These are phyloP conservation scores for Eurytoma californica DNA, from an alignment of 2,888 invertebrate genomes.

Conservation along the genomic window DNA sequence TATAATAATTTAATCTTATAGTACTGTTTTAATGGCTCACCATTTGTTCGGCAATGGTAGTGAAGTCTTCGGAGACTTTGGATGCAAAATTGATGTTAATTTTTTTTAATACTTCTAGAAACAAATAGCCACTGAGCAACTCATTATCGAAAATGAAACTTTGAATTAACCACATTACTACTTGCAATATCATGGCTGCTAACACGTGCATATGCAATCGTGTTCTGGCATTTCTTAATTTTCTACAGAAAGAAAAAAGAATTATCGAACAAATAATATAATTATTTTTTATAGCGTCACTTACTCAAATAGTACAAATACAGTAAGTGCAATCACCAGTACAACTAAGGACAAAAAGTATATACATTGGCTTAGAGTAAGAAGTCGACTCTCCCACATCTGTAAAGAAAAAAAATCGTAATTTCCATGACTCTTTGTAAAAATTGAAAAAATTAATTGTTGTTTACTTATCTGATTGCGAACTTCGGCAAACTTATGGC, in stretches of 20 bases:
- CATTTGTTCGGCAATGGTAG: slow-evolving; percentile 31
- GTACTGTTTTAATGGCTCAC: not conserved
- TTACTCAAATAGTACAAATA: slow-evolving; percentile 28
- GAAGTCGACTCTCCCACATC: slow-evolving; percentile 30
- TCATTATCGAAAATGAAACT: slow-evolving; percentile 31
- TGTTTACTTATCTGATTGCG: slow-evolving; percentile 20
- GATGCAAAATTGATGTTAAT: slow-evolving; percentile 23
- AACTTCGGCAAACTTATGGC: not conserved
- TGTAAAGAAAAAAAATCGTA: not conserved
- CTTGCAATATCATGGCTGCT: not conserved
- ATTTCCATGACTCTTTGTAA: not conserved
- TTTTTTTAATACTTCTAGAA: slow-evolving; percentile 24
- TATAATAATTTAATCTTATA: no score
- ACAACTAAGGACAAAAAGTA: slow-evolving; percentile 24
- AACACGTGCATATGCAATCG: slow-evolving; percentile 42
- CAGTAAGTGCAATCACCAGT: slow-evolving; percentile 1
- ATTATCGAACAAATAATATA: not conserved
- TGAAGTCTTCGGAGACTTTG: slow-evolving; percentile 21
- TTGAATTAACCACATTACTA: slow-evolving; percentile 24
- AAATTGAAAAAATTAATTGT: not conserved
- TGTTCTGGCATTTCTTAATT: slow-evolving; percentile 31
- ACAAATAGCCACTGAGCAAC: slow-evolving; percentile 14
- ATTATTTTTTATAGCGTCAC: not conserved
- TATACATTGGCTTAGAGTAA: slow-evolving; percentile 12
- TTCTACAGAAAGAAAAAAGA: not conserved